These are phyloP conservation scores for Ceratitis capitata DNA, from an alignment of 1,140 invertebrate genomes.

Conservation along the genomic window DNA sequence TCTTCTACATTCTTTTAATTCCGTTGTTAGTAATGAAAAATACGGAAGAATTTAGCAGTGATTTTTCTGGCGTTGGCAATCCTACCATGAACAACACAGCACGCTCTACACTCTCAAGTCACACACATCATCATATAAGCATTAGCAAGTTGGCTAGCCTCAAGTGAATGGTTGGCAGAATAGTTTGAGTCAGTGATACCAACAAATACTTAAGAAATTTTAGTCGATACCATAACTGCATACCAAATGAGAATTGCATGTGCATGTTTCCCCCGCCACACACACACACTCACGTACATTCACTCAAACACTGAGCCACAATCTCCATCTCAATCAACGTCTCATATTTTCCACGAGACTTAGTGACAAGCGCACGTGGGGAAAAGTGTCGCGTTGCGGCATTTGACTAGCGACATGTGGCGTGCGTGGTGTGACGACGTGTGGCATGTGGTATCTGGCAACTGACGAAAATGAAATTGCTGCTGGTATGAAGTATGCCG, in stretches of 20 bases:
- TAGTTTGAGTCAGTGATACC: not conserved
- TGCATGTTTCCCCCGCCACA: not conserved
- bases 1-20: too few relatives aligned
- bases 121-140: not conserved
- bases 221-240: slow-evolving; percentile 22
- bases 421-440: too few relatives aligned
- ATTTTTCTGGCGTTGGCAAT: too few relatives aligned
- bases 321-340: not conserved
- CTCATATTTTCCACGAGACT: not conserved
- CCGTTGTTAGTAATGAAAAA: too few relatives aligned
- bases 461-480: not conserved
- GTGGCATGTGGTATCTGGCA: not conserved
- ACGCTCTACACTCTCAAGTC: too few relatives aligned
- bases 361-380: not conserved
- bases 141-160: not conserved
- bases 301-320: not conserved
- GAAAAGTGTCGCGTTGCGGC: not conserved
- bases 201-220: slow-evolving; percentile 12
- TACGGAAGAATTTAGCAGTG: too few relatives aligned
- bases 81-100: too few relatives aligned
- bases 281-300: not conserved
- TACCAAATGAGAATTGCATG: not conserved
- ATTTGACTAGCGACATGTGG: not conserved
- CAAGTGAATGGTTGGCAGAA: not conserved
- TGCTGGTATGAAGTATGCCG: not conserved